Base-by-base conservation (phyloP, 2,888 invertebrate species). In the Drosophila ustulata region DNA sequence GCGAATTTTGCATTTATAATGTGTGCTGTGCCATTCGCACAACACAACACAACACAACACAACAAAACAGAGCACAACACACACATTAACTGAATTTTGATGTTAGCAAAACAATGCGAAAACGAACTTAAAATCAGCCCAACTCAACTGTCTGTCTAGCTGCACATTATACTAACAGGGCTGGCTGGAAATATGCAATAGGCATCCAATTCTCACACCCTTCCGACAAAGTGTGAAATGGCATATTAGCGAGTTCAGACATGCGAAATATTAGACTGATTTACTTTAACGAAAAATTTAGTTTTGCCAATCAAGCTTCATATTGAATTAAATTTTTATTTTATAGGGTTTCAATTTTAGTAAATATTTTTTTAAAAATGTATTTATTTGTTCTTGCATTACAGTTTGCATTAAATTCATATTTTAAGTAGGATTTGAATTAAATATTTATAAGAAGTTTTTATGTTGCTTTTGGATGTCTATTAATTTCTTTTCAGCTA, bases 1-100 rank as follows among this genome's bases (percentile, higher is more conserved):
- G 89, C 82, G 86, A 83, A 89, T 89, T 83, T 89, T 82, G 82
- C 82, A 83, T 83, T 85, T 89, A 88, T 85, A 89, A 83, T 80
- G 66, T 37, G 45, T 62, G 46, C 61, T 45, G 80, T 76, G 75
- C 9, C 53, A 73, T 58, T 63, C 41, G 41, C 51, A 47, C 6
- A 52, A 18, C 49, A 75, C 34, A 63, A 34, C 13, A 51, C 32
- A 43, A 50, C 45, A 66, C 25, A 53, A 51, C 30, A 51, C 34
- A 59, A 49, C 61, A 34, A 9, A 56, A 25, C 49, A 75, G 32
- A 62, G 28, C 13, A 51, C 49, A 45, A 34, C 53, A 55, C 55
- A 62, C 25, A 34, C 47, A 55, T 61, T 53, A 69, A 84, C 86
- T 65, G 64, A 56, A 73, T 85, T 82, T 71, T 82, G 82, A 51